phyloP scores from a whole-genome alignment of 2,888 invertebrate genomes.

The Anthrax anthrax region DNA sequence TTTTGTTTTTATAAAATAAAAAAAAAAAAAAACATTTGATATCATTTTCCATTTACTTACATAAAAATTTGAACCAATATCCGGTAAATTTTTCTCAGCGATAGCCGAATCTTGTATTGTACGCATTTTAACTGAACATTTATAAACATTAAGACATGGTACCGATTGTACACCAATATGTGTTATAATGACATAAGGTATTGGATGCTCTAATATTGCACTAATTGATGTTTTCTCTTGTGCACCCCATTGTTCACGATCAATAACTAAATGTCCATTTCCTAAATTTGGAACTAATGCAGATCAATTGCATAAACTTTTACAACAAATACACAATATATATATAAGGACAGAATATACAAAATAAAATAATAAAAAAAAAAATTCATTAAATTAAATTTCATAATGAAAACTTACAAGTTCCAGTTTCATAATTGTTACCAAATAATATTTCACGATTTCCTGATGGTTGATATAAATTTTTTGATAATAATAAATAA shows the following conservation, averaged over 20 bases:
- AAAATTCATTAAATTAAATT: not conserved
- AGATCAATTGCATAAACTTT: no score
- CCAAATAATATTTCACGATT: constrained; percentile 24
- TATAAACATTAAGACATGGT: constrained; percentile 30
- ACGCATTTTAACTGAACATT: constrained; percentile 35
- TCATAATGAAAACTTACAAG: constrained; percentile 29
- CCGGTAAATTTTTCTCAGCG: constrained; percentile 29
- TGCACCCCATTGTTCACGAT: constrained; percentile 32
- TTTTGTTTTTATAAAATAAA: no score
- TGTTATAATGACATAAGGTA: constrained; percentile 36
- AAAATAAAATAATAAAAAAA: not conserved
- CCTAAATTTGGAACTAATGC: constrained; percentile 32
- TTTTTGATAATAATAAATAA: constrained; percentile 22
- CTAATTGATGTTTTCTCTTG: constrained; percentile 20
- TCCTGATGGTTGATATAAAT: constrained; percentile 6
- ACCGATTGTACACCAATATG: constrained; percentile 36
- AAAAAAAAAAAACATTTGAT: not conserved
- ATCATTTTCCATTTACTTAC: constrained; percentile 18
- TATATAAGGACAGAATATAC: no score
- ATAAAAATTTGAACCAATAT: constrained; percentile 35
- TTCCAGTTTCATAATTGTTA: constrained; percentile 28
- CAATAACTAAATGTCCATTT: constrained; percentile 32
- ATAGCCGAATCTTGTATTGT: constrained; percentile 36
- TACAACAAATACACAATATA: not conserved
- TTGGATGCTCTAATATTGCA: constrained; percentile 26